phyloP scores from a whole-genome alignment of 2,888 invertebrate species.

The Coelinius sp. region DNA sequence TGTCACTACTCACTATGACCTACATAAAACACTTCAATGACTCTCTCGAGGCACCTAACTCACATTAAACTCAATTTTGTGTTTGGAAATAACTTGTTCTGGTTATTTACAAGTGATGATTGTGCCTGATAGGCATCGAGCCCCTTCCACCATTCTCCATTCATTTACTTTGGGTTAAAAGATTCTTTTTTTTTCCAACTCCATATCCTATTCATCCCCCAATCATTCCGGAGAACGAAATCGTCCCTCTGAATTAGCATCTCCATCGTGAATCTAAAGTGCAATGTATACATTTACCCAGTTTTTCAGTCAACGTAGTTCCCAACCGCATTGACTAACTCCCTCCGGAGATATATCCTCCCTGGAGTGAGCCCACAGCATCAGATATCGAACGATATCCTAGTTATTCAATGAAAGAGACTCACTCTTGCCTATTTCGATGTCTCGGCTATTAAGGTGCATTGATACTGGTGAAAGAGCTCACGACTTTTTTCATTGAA shows the following conservation, averaged over 20 bases:
- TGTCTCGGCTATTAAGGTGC: background rate
- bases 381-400: slow-evolving; percentile 13
- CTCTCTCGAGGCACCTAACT: slow-evolving; percentile 3
- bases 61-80: slow-evolving; percentile 19
- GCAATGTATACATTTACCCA: slow-evolving; percentile 3
- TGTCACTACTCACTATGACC: slow-evolving; percentile 15
- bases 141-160: background rate
- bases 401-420: background rate
- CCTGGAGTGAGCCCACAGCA: background rate
- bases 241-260: slow-evolving; percentile 2
- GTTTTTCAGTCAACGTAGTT: background rate
- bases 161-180: background rate
- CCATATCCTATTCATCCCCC: background rate
- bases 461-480: background rate
- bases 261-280: slow-evolving; percentile 1
- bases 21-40: background rate
- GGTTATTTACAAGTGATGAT: background rate
- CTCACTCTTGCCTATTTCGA: background rate
- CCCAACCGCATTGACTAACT: background rate
- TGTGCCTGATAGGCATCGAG: background rate
- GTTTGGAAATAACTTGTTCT: background rate
- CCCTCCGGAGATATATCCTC: background rate
- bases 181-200: background rate
- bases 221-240: background rate
- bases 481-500: background rate